Percentiles rank a stretch among this genome's conserved stretches.
Evolutionary conservation across 2,888 invertebrate species (phyloP).

Genomic region (Melitaea athalia): DNA sequence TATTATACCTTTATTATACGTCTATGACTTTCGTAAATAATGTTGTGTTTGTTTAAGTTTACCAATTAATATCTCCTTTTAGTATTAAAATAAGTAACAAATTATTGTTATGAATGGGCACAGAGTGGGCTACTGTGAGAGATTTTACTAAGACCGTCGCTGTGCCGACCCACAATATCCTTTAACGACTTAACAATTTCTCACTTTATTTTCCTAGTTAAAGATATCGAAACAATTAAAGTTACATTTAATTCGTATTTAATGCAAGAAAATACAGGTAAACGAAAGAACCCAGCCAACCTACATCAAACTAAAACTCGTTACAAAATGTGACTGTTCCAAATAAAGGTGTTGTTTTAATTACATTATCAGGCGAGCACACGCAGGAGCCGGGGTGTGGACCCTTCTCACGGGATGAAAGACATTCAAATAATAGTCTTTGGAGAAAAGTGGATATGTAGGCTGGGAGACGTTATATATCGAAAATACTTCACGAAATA

Average conservation of each 20-base stretch:
- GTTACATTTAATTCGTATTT: not conserved
- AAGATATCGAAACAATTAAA: not conserved
- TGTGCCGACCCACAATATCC: too few species aligned
- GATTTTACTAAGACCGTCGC: too few species aligned
- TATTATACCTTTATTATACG: not conserved
- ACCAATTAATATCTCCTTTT: too few species aligned
- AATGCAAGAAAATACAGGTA: conserved; percentile 19
- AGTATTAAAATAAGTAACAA: too few species aligned
- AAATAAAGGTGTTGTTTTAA: conserved; percentile 82
- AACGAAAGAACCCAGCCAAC: conserved; percentile 34
- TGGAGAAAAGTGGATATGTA: conserved; percentile 68
- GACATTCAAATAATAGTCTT: conserved; percentile 81
- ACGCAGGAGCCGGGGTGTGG: conserved; percentile 61
- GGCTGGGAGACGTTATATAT: conserved; percentile 2
- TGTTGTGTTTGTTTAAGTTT: too few species aligned
- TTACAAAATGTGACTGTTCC: conserved; percentile 63
- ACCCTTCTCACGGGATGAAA: conserved; percentile 81
- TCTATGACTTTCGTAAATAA: not conserved
- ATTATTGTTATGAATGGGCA: too few species aligned
- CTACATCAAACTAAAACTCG: conserved; percentile 58
- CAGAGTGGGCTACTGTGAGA: too few species aligned
- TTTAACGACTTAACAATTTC: too few species aligned
- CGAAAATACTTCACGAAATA: conserved; percentile 41
- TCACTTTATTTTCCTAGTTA: not conserved
- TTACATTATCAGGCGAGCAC: conserved; percentile 80